Conservation (phyloP, 2,113 vertebrate genomes). For the Pangasianodon gigas region DNA sequence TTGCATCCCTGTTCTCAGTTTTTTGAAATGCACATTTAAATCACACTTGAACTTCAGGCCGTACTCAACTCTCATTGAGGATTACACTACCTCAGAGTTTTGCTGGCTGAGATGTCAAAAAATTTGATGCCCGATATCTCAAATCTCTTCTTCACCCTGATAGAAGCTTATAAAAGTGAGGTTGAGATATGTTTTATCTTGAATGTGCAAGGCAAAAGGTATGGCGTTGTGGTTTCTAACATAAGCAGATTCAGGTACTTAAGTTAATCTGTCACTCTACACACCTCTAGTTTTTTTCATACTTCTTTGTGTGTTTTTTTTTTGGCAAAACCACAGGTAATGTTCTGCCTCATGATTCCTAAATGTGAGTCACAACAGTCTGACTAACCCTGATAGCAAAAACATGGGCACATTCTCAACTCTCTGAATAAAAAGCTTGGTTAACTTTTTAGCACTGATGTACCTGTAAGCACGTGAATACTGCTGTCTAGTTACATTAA, state of each 20-base stretch:
- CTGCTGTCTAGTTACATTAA: background rate
- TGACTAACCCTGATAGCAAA: conserved; percentile 18
- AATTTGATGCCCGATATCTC: background rate
- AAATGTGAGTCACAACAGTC: conserved; percentile 1
- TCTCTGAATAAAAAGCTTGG: background rate
- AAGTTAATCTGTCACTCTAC: conserved; percentile 16
- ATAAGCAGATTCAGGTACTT: conserved; percentile 21
- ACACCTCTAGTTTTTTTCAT: background rate
- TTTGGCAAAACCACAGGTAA: background rate
- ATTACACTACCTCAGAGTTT: background rate
- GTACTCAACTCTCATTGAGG: background rate
- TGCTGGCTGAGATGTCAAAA: background rate
- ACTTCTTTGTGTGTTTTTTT: background rate
- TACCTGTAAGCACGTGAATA: background rate
- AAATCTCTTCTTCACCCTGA: background rate
- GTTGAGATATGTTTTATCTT: background rate
- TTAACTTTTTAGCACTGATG: background rate
- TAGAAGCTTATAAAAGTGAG: background rate
- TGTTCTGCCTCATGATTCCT: conserved; percentile 3
- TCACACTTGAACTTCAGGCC: background rate
- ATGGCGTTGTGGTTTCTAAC: background rate
- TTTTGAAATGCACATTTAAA: background rate
- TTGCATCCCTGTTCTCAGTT: background rate
- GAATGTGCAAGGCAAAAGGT: background rate
- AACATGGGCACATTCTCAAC: background rate